These are phyloP conservation scores for Montipora cactus DNA, from an alignment of 64 coral and sea anemone genomes.

Conservation along the genomic window DNA sequence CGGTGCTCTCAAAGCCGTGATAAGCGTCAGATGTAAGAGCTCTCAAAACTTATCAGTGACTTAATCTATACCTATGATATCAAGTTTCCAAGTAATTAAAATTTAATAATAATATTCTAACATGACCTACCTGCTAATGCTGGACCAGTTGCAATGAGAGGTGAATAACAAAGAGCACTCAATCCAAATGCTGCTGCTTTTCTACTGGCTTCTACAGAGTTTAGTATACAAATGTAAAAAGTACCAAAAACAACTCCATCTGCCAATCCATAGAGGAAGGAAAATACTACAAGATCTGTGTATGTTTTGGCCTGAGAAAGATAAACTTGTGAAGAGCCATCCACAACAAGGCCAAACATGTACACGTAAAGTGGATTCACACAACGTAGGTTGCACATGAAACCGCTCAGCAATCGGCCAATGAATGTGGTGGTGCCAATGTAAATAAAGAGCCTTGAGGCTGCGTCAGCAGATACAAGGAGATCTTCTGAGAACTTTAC, in stretches of 20 bases:
- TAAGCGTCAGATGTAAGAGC: too few relatives aligned
- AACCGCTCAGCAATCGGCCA: slow-evolving; percentile 31
- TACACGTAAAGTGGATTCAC: slow-evolving; percentile 36
- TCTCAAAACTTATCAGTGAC: too few relatives aligned
- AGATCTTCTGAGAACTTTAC: slow-evolving; percentile 51
- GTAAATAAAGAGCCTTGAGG: slow-evolving; percentile 55
- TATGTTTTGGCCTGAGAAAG: slow-evolving; percentile 31
- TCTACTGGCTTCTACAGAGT: slow-evolving; percentile 6
- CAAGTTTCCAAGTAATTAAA: too few relatives aligned
- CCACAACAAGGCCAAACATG: slow-evolving; percentile 5
- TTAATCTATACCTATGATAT: too few relatives aligned
- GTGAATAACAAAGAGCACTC: slow-evolving; percentile 36
- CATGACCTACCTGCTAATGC: slow-evolving; percentile 63
- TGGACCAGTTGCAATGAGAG: slow-evolving; percentile 31
- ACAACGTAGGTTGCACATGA: slow-evolving; percentile 23
- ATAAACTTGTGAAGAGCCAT: slow-evolving; percentile 18
- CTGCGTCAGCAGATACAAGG: slow-evolving; percentile 49
- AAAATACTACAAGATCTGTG: slow-evolving; percentile 41
- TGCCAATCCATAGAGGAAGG: slow-evolving; percentile 27
- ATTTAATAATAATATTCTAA: neutral
- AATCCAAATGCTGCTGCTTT: slow-evolving; percentile 65
- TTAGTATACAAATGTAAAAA: slow-evolving; percentile 19
- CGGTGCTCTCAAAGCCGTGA: too few relatives aligned
- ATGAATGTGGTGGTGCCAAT: slow-evolving; percentile 50
- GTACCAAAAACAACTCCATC: slow-evolving; percentile 20